These are phyloP conservation scores for Enteromius fasciolatus DNA, from an alignment of 2,797 vertebrate genomes.

Conservation along the genomic window DNA sequence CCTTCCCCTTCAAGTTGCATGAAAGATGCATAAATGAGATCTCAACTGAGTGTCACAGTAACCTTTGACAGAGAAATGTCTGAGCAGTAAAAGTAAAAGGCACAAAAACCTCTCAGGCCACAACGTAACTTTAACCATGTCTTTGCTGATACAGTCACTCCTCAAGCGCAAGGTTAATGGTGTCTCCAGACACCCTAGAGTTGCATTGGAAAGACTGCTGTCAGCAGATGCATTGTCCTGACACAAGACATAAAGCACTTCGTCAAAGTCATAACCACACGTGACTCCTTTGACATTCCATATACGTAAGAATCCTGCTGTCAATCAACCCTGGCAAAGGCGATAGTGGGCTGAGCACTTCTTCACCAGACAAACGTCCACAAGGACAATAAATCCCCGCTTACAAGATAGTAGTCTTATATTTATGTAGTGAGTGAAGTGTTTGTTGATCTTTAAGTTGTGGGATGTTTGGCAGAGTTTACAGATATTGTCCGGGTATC, in stretches of 20 bases:
- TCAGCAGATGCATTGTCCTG: slow-evolving; percentile 24
- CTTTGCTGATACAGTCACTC: background rate
- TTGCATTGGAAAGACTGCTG: slow-evolving; percentile 1
- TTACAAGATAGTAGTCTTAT: slow-evolving; percentile 3
- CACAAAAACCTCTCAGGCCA: slow-evolving; percentile 5
- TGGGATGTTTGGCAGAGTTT: slow-evolving; percentile 1
- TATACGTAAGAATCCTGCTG: slow-evolving; percentile 25
- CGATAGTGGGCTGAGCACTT: slow-evolving; percentile 24
- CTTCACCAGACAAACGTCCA: background rate
- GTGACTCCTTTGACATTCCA: slow-evolving; percentile 31
- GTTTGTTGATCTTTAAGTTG: slow-evolving; percentile 21
- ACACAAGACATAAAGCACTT: slow-evolving; percentile 5
- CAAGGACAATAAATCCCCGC: slow-evolving; percentile 6
- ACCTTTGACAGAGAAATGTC: background rate
- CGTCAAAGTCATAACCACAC: slow-evolving; percentile 19
- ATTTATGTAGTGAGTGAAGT: slow-evolving; percentile 14
- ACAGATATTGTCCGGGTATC: background rate
- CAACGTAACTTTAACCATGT: slow-evolving; percentile 25
- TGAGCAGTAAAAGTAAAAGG: background rate
- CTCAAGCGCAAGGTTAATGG: background rate
- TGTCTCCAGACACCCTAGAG: background rate
- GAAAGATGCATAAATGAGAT: background rate
- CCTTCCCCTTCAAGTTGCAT: background rate
- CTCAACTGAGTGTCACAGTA: background rate
- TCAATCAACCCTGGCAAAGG: slow-evolving; percentile 24